Conservation (phyloP, 2,113 vertebrate genomes). For the Crocuta crocuta region DNA sequence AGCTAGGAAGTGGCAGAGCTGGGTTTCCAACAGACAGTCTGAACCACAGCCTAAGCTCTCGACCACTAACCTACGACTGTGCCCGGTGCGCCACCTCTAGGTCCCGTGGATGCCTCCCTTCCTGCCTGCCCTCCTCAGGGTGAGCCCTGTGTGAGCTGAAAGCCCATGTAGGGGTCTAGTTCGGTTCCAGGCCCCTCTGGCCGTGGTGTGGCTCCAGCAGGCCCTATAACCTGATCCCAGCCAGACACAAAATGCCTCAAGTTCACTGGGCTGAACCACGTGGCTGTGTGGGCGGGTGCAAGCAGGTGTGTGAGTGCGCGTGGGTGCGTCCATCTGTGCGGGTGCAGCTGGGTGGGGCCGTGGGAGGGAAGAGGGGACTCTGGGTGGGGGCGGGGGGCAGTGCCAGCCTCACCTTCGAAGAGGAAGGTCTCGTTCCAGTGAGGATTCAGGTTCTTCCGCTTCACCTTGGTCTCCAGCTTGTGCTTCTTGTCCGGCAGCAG, state of each 20-base stretch:
- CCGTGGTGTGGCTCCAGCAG: neutral
- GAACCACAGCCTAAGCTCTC: neutral
- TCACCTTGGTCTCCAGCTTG: conserved; percentile 99
- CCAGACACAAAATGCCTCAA: neutral
- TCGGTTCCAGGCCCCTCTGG: neutral
- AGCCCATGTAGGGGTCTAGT: neutral
- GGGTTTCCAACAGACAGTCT: neutral
- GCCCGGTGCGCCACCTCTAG: neutral
- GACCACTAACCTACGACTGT: fast-evolving
- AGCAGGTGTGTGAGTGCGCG: neutral
- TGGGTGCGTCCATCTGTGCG: fast-evolving
- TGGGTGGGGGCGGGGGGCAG: neutral
- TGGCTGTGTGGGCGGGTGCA: no score
- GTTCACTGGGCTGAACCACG: fast-evolving
- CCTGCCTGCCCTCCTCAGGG: neutral
- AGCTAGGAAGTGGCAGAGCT: neutral
- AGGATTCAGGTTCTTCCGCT: conserved; percentile 98
- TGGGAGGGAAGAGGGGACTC: neutral
- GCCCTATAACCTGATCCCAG: neutral
- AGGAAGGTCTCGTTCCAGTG: conserved; percentile 99
- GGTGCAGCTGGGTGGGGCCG: fast-evolving
- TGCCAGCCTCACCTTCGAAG: conserved; percentile 92
- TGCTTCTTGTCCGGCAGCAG: conserved; percentile 99
- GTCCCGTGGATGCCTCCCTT: neutral
- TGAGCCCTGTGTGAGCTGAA: neutral